Conservation (phyloP, 2,888 invertebrate genomes). For the Ferrisia virgata region DNA sequence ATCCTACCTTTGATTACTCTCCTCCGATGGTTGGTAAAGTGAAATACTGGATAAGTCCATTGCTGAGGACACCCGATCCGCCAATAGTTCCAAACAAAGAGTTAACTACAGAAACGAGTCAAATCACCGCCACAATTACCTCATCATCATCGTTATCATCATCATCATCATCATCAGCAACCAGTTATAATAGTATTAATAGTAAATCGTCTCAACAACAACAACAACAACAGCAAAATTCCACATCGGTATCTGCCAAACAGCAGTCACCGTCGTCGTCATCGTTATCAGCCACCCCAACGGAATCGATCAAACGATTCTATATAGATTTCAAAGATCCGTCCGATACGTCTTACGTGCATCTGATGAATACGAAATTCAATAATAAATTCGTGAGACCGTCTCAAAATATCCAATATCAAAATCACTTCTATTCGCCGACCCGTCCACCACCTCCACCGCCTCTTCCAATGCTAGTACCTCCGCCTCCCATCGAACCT, state of each 20-base stretch:
- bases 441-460: conserved; percentile 50
- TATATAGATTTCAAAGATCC: conserved; percentile 40
- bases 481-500: conserved; percentile 58
- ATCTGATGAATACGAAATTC: conserved; percentile 48
- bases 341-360: conserved; percentile 19
- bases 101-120: conserved; percentile 50
- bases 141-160: too few species aligned
- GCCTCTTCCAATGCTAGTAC: conserved; percentile 67
- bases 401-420: background rate
- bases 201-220: conserved; percentile 22
- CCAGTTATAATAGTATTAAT: too few species aligned
- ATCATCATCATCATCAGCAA: background rate
- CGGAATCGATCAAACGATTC: conserved; percentile 32
- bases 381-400: conserved; percentile 51
- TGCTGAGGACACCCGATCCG: conserved; percentile 60
- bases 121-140: conserved; percentile 40
- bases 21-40: conserved; percentile 76
- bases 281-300: too few species aligned
- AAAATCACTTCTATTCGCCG: conserved; percentile 26
- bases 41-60: conserved; percentile 74
- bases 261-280: conserved; percentile 21
- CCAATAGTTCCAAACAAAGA: conserved; percentile 48
- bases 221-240: too few species aligned
- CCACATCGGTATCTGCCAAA: too few species aligned
- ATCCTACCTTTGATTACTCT: conserved; percentile 81